Evolutionary conservation across 1,140 invertebrate genomes (phyloP).

Genomic region (Bombyx mandarina): DNA sequence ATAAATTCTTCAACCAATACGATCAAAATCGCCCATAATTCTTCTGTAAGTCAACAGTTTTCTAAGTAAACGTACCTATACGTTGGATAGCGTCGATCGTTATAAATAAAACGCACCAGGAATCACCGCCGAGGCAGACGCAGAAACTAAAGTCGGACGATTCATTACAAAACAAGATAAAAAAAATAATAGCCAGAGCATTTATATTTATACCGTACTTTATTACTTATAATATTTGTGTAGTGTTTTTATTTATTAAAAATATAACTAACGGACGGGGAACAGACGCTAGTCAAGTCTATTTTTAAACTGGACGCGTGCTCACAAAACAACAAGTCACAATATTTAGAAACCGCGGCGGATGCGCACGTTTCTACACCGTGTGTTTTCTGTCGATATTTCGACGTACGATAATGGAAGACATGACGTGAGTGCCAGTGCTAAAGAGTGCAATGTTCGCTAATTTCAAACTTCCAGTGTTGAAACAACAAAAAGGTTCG

Average conservation of each 20-base stretch:
- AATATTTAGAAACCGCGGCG: slow-evolving; percentile 19
- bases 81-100: no score
- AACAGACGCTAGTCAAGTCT: slow-evolving; percentile 31
- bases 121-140: no score
- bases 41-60: no score
- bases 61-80: no score
- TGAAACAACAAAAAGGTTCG: slow-evolving; percentile 34
- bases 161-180: slow-evolving; percentile 32
- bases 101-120: no score
- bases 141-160: slow-evolving; percentile 10
- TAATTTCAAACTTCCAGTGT: slow-evolving; percentile 46
- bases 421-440: slow-evolving; percentile 17
- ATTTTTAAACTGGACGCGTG: slow-evolving; percentile 33
- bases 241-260: slow-evolving; percentile 33
- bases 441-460: slow-evolving; percentile 42
- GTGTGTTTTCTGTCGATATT: slow-evolving; percentile 4
- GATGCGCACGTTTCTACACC: slow-evolving; percentile 16
- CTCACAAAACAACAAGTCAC: slow-evolving; percentile 37
- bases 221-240: slow-evolving; percentile 40
- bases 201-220: slow-evolving; percentile 28
- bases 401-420: slow-evolving; percentile 1
- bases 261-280: slow-evolving; percentile 29
- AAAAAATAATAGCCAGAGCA: slow-evolving; percentile 12
- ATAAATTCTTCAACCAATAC: no score
- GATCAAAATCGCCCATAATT: no score